Evolutionary conservation across 2,113 vertebrate genomes (phyloP), one percentile per base, ranked within the genome.

Genomic region (Eonycteris spelaea): DNA sequence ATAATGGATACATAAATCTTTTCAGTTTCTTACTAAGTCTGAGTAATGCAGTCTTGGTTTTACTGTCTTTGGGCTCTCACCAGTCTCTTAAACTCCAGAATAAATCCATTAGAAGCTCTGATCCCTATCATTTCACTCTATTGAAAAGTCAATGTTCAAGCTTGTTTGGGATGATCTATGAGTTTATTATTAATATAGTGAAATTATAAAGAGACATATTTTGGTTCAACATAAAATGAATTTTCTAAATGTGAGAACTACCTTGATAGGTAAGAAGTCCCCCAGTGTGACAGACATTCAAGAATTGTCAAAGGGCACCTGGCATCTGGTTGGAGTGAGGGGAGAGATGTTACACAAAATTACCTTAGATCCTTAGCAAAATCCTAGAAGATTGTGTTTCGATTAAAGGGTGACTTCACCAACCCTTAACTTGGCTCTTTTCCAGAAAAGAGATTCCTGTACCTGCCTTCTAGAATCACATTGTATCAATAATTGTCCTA

Each of bases 1-100:
- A 67, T 89, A 94, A 83, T 92, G 74, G 86, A 73, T 19, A 89
- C 2, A 83, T 73, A 71, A 86, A 91, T 95, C 83, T 67, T 94
- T 26, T 93, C 83, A 53, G 30, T 83, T 94, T 78, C 53, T 83
- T 75, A 45, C 67, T n/a, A 79, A 75, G 26, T 67, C n/a, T 61
- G 57, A 88, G 33, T 80, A 75, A 94, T 70, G 28, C 78, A 57
- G 7, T 79, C 35, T 80, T 61, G 18, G 33, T 55, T 91, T 71
- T 91, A 96, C 28, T 53, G 73, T 38, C 35, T 85, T 75, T 75
- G 82, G 48, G n/a, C n/a, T 91, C 59, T 85, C 67, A 84, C 70
- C 75, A 90, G 45, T 78, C 38, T 86, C 89, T 95, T 61, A 86
- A 96, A 68, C n/a, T 73, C 12, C 0, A 51, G 83, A 92, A 82